A percentile compares a stretch with the other conserved stretches of the same genome.
Evolutionary conservation across 2,888 invertebrate genomes (phyloP).

Genomic region (Cataglyphis cursor): DNA sequence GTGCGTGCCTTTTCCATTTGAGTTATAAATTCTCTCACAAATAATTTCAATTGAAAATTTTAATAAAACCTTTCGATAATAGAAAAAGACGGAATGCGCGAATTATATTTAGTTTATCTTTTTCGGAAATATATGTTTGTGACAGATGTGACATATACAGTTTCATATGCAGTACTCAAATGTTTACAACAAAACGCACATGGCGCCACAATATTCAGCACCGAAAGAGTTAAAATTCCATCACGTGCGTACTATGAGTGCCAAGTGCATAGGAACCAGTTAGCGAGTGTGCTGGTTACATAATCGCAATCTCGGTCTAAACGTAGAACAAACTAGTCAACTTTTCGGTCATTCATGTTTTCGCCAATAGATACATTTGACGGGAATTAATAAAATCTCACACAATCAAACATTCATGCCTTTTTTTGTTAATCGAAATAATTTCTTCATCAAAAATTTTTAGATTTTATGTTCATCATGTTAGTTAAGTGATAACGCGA

Average conservation of each 20-base stretch:
- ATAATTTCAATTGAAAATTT: neutral
- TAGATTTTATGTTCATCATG: neutral
- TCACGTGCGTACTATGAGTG: constrained; percentile 10
- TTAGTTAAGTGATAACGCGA: neutral
- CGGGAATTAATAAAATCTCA: neutral
- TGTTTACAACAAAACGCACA: constrained; percentile 1
- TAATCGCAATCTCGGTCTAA: constrained; percentile 45
- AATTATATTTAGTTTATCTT: neutral
- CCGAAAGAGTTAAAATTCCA: neutral
- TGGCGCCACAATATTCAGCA: neutral
- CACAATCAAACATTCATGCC: constrained; percentile 43
- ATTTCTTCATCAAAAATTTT: constrained; percentile 53
- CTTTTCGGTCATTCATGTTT: constrained; percentile 65
- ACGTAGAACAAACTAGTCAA: constrained; percentile 66
- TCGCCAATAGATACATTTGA: neutral
- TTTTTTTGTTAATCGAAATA: constrained; percentile 41
- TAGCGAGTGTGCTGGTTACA: constrained; percentile 26
- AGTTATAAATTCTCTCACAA: neutral
- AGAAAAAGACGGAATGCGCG: neutral
- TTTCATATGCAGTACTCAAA: neutral
- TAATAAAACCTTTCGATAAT: constrained; percentile 38
- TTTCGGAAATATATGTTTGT: neutral
- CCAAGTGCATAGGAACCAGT: constrained; percentile 26
- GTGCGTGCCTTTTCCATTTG: neutral
- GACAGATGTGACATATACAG: neutral